Evolutionary conservation across 2,888 invertebrate species (phyloP).

Genomic region (Clitarchus hookeri): DNA sequence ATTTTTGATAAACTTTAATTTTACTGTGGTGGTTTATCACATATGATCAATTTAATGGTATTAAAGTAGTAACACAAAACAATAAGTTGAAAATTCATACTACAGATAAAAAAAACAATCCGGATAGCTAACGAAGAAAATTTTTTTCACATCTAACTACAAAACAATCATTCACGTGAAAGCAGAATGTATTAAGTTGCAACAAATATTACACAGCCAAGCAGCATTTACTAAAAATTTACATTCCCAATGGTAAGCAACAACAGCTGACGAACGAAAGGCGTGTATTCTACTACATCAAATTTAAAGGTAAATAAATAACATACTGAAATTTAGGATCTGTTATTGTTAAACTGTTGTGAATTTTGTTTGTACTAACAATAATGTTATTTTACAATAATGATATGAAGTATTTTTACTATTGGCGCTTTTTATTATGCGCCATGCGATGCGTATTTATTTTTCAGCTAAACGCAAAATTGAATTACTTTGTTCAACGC

Average conservation of each 20-base stretch:
- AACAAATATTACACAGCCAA: not conserved
- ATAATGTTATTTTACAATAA: not conserved
- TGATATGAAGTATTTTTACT: not conserved
- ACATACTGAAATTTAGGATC: not conserved
- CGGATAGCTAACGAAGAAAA: not conserved
- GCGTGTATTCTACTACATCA: not conserved
- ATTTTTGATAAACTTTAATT: not conserved
- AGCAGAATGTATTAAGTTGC: not conserved
- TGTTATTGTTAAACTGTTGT: not conserved
- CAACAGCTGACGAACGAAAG: not conserved
- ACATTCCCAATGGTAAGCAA: not conserved
- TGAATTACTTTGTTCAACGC: conserved; percentile 34
- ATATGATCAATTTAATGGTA: not conserved
- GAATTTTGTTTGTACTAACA: not conserved
- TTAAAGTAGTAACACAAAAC: not conserved
- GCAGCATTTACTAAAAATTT: not conserved
- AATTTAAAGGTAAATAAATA: conserved; percentile 5
- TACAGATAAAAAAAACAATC: not conserved
- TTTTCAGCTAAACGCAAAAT: not conserved
- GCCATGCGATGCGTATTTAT: conserved; percentile 8
- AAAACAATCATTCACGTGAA: not conserved
- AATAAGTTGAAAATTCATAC: not conserved
- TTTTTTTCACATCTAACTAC: not conserved
- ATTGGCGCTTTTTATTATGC: not conserved
- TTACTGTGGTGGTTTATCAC: not conserved